Evolutionary conservation across 2,888 invertebrate species (phyloP).

Genomic region (Andrena trimmerana): DNA sequence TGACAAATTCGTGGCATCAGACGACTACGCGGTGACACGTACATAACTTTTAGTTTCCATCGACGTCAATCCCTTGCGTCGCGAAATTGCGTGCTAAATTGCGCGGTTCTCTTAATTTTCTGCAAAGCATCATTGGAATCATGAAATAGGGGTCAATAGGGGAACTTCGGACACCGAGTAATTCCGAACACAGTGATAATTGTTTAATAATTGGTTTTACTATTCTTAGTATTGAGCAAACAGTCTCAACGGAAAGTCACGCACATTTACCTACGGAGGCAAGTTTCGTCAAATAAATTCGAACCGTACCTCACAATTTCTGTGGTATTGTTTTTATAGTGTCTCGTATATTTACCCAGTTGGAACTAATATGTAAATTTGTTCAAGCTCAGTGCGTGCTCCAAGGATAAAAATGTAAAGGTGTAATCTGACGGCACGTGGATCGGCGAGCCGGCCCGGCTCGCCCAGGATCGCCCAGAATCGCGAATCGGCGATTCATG

Average conservation of each 20-base stretch:
- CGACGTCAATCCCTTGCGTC: too few relatives aligned
- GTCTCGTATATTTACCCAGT: not conserved
- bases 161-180: not conserved
- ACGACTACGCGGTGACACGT: too few relatives aligned
- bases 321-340: not conserved
- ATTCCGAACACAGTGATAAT: not conserved
- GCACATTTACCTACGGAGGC: not conserved
- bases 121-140: too few relatives aligned
- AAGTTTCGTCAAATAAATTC: constrained; percentile 8
- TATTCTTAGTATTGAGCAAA: too few relatives aligned
- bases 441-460: too few relatives aligned
- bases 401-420: not conserved
- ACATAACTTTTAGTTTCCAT: not conserved
- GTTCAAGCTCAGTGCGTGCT: not conserved
- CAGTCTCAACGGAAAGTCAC: not conserved
- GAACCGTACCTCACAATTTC: not conserved
- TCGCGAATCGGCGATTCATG: too few relatives aligned
- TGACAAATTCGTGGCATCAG: constrained; percentile 5
- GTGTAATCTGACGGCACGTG: too few relatives aligned
- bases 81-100: too few relatives aligned
- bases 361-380: not conserved
- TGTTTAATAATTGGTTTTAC: too few relatives aligned
- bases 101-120: too few relatives aligned
- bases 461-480: too few relatives aligned
- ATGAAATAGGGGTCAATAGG: not conserved